Conservation (phyloP, 2,113 vertebrate species). For the Eretmochelys imbricata region DNA sequence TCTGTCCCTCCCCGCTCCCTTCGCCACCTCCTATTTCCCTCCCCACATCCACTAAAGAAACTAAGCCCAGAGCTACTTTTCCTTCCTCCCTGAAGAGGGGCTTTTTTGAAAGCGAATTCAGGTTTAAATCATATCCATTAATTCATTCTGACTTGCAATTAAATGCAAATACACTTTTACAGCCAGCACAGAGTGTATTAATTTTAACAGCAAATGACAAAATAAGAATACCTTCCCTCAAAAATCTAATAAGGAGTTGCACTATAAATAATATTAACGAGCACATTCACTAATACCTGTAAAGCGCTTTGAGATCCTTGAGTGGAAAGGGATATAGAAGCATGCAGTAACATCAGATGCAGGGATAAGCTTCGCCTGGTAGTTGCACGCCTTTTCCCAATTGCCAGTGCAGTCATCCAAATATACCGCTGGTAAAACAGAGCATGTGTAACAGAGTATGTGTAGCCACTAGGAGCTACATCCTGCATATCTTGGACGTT, state of each 20-base stretch:
- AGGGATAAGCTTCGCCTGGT: neutral
- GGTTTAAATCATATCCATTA: conserved; percentile 81
- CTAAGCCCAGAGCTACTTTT: conserved; percentile 16
- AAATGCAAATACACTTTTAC: conserved; percentile 83
- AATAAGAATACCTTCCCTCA: conserved; percentile 81
- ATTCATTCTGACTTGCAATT: conserved; percentile 83
- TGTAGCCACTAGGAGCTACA: neutral
- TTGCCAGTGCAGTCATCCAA: neutral
- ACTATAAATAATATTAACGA: conserved; percentile 78
- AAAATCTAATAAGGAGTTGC: conserved; percentile 82
- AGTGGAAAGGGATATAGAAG: rapidly evolving
- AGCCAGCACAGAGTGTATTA: conserved; percentile 82
- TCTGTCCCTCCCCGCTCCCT: conserved; percentile 20
- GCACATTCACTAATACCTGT: conserved; percentile 61
- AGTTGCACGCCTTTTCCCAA: neutral
- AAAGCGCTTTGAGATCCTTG: neutral
- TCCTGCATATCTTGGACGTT: neutral
- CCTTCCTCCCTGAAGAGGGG: conserved; percentile 54
- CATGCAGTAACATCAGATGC: neutral
- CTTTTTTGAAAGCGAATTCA: conserved; percentile 69
- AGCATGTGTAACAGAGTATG: neutral
- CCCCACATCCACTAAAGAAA: conserved; percentile 40
- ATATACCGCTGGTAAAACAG: neutral
- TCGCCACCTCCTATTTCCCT: neutral
- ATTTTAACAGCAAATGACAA: conserved; percentile 84